A percentile compares a stretch with the other conserved stretches of the same genome.
phyloP scores from a whole-genome alignment of 1,140 invertebrate genomes.

The Magallana angulata region DNA sequence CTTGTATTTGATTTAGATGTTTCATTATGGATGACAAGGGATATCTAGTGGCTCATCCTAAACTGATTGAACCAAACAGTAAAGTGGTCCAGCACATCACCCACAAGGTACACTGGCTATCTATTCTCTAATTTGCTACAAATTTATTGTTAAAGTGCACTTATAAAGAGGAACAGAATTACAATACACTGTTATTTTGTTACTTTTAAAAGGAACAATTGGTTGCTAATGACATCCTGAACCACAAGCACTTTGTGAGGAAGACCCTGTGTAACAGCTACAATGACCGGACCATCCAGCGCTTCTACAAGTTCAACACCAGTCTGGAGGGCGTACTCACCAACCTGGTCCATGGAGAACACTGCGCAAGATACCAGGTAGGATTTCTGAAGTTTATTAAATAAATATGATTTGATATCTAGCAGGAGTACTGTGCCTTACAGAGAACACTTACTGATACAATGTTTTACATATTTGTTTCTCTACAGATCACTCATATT shows the following conservation, averaged over 20 bases:
- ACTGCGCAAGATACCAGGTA: constrained; percentile 90
- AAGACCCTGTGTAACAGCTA: constrained; percentile 88
- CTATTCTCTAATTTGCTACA: background rate
- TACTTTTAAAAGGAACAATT: constrained; percentile 83
- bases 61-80: constrained; percentile 86
- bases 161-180: background rate
- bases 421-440: background rate
- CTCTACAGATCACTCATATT: constrained; percentile 86
- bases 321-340: constrained; percentile 86
- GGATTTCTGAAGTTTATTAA: constrained; percentile 10
- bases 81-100: constrained; percentile 87
- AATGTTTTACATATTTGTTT: constrained; percentile 3
- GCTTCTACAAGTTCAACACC: constrained; percentile 86
- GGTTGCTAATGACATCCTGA: constrained; percentile 93
- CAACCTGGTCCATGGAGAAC: constrained; percentile 92
- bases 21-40: constrained; percentile 95
- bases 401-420: background rate
- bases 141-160: background rate
- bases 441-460: background rate
- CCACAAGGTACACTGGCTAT: constrained; percentile 82
- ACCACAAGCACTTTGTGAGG: constrained; percentile 88
- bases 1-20: constrained; percentile 82
- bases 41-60: constrained; percentile 92
- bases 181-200: background rate
- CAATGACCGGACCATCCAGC: constrained; percentile 80